phyloP scores from a whole-genome alignment of 1,140 invertebrate species.

The Rhopalosiphum maidis region DNA sequence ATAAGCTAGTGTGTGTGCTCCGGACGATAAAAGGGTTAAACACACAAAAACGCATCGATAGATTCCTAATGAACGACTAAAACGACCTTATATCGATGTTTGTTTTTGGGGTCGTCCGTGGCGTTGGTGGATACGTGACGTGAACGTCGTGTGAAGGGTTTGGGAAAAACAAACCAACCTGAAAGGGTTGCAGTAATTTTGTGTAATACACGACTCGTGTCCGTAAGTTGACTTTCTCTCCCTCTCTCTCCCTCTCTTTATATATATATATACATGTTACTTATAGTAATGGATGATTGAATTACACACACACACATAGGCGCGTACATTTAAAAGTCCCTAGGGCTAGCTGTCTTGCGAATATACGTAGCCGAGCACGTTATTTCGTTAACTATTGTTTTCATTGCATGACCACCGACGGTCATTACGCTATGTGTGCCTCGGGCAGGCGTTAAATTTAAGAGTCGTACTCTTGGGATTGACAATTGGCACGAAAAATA shows the following conservation, averaged over 20 bases:
- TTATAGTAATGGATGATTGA: slow-evolving; percentile 51
- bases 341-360: not conserved
- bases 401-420: not conserved
- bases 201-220: slow-evolving; percentile 24
- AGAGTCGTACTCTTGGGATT: slow-evolving; percentile 22
- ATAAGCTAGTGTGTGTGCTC: not conserved
- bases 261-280: slow-evolving; percentile 6
- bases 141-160: slow-evolving; percentile 32
- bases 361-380: not conserved
- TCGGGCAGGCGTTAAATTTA: not conserved
- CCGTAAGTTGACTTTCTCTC: slow-evolving; percentile 39
- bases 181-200: slow-evolving; percentile 52
- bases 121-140: slow-evolving; percentile 11
- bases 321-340: slow-evolving; percentile 39
- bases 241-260: not conserved
- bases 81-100: slow-evolving; percentile 36
- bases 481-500: slow-evolving; percentile 24
- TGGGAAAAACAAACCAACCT: slow-evolving; percentile 1
- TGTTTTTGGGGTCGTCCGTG: slow-evolving; percentile 49
- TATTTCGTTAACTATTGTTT: slow-evolving; percentile 36
- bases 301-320: slow-evolving; percentile 5
- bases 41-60: slow-evolving; percentile 46
- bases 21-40: slow-evolving; percentile 3
- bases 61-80: slow-evolving; percentile 40
- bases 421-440: slow-evolving; percentile 2